Evolutionary conservation across 2,797 vertebrate species (phyloP).

Genomic region (Lacerta bilineata): DNA sequence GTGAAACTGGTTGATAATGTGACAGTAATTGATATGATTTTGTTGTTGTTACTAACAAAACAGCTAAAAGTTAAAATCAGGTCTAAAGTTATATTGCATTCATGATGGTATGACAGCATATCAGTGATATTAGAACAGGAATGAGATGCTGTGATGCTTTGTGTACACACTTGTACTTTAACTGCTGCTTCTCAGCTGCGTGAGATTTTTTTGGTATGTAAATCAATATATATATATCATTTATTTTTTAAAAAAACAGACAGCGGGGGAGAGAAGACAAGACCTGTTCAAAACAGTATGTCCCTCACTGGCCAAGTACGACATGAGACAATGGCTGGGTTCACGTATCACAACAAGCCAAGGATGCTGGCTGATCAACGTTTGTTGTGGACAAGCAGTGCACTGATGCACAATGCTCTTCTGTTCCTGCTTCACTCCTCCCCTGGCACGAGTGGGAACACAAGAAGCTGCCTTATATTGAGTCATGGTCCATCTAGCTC

Average conservation of each 20-base stretch:
- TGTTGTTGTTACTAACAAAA: neutral
- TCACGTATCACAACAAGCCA: too few species aligned
- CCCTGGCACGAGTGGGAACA: too few species aligned
- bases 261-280: neutral
- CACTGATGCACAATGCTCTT: too few species aligned
- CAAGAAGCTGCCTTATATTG: too few species aligned
- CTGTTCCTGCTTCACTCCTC: too few species aligned
- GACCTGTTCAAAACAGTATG: neutral
- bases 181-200: neutral
- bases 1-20: neutral
- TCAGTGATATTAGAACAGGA: neutral
- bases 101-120: neutral
- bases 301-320: neutral
- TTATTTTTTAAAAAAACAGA: neutral
- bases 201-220: neutral
- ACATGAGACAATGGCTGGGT: neutral
- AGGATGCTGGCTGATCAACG: too few species aligned
- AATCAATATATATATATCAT: neutral
- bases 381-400: too few species aligned
- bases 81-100: neutral
- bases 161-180: neutral
- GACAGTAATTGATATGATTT: neutral
- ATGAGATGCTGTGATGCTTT: neutral
- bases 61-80: neutral
- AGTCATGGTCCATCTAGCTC: too few species aligned